A percentile compares a stretch with the other conserved stretches of the same genome.
Evolutionary conservation across 2,888 invertebrate genomes (phyloP).

Genomic region (Tyria jacobaeae): DNA sequence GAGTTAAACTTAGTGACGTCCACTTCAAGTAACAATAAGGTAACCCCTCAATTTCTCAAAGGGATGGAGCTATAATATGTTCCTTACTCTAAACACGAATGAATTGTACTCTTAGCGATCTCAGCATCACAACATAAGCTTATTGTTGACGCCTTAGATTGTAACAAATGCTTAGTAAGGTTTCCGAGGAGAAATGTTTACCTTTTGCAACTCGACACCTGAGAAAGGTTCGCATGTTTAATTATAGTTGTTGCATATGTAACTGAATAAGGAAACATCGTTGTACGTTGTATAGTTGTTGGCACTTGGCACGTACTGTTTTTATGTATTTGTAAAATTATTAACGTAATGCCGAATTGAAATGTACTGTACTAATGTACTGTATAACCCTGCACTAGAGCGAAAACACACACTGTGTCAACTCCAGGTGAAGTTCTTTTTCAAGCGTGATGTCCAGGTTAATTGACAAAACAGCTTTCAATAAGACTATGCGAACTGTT

Average conservation of each 20-base stretch:
- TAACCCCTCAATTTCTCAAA: conserved; percentile 14
- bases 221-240: conserved; percentile 48
- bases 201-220: conserved; percentile 68
- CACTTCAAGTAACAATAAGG: conserved; percentile 13
- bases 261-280: conserved; percentile 29
- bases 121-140: conserved; percentile 37
- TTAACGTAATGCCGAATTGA: neutral
- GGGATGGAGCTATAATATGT: conserved; percentile 26
- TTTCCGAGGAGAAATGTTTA: conserved; percentile 70
- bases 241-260: conserved; percentile 38
- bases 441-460: too few relatives aligned
- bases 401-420: too few relatives aligned
- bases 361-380: neutral
- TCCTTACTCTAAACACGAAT: conserved; percentile 38
- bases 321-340: neutral
- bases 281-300: conserved; percentile 13
- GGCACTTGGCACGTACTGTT: neutral
- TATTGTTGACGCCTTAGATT: conserved; percentile 30
- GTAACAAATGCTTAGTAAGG: conserved; percentile 62
- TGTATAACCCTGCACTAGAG: too few relatives aligned
- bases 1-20: neutral
- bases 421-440: too few relatives aligned
- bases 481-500: too few relatives aligned
- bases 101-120: conserved; percentile 20
- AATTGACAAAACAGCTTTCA: too few relatives aligned